phyloP scores from a whole-genome alignment of 2,113 vertebrate species.

The Dipodomys spectabilis region DNA sequence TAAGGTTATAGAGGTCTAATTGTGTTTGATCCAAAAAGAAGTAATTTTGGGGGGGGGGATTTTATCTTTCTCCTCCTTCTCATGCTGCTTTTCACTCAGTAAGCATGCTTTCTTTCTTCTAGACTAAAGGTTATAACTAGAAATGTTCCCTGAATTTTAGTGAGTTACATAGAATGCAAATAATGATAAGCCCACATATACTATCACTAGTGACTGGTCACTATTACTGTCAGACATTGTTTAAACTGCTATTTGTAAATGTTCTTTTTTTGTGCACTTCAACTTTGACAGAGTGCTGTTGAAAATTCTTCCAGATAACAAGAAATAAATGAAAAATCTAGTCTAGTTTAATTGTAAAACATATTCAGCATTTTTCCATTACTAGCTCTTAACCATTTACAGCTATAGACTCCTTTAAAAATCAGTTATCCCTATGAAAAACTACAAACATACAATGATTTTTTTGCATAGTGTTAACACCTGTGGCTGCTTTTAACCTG shows the following conservation, averaged over 20 bases:
- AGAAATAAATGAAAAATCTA: background rate
- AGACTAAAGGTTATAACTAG: background rate
- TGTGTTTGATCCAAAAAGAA: conserved; percentile 8
- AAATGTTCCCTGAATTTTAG: background rate
- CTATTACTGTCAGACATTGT: background rate
- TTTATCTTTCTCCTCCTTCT: background rate
- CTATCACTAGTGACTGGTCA: background rate
- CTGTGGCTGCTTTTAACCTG: accelerated
- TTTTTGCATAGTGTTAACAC: background rate
- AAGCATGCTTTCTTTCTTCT: background rate
- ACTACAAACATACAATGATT: background rate
- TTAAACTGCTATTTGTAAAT: background rate
- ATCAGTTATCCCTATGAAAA: background rate
- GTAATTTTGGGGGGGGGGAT: background rate
- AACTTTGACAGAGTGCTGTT: background rate
- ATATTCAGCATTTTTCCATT: background rate
- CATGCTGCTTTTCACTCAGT: background rate
- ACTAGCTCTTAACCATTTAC: background rate
- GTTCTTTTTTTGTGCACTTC: background rate
- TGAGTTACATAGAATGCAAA: background rate
- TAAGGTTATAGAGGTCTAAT: conserved; percentile 10
- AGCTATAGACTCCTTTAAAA: background rate
- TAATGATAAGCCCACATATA: background rate
- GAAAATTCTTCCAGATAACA: background rate
- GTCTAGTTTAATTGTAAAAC: conserved; percentile 5